These are phyloP conservation scores for Zaprionus obscuricornis DNA, from an alignment of 2,888 invertebrate genomes.

Conservation along the genomic window DNA sequence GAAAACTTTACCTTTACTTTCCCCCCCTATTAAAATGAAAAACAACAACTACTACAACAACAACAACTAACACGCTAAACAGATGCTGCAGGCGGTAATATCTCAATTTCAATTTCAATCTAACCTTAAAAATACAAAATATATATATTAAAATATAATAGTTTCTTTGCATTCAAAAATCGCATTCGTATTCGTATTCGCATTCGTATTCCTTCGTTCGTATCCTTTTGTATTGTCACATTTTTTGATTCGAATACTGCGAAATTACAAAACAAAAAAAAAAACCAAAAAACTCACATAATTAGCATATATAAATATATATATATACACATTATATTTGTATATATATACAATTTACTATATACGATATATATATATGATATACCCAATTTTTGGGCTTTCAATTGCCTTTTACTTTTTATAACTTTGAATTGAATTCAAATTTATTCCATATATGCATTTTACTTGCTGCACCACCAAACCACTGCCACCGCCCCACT, in stretches of 20 bases:
- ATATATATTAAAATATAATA: slow-evolving; percentile 25
- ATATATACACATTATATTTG: slow-evolving; percentile 17
- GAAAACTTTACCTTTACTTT: slow-evolving; percentile 64
- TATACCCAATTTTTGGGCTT: slow-evolving; percentile 36
- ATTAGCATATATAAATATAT: slow-evolving; percentile 37
- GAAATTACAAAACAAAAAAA: slow-evolving; percentile 56
- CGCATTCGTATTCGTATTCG: slow-evolving; percentile 20
- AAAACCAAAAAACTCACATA: slow-evolving; percentile 23
- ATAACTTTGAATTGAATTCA: slow-evolving; percentile 28
- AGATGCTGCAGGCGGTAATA: slow-evolving; percentile 82
- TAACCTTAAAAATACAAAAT: slow-evolving; percentile 9
- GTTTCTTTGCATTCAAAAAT: slow-evolving; percentile 41
- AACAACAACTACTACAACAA: neutral
- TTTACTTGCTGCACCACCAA: slow-evolving; percentile 32
- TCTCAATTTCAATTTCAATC: slow-evolving; percentile 39
- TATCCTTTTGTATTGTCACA: slow-evolving; percentile 45
- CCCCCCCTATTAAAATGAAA: too few species aligned
- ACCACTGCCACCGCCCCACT: too few species aligned
- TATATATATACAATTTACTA: slow-evolving; percentile 24
- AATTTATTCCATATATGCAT: slow-evolving; percentile 25
- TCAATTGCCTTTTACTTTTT: slow-evolving; percentile 39
- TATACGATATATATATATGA: slow-evolving; percentile 9
- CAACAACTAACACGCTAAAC: slow-evolving; percentile 70
- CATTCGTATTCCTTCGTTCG: slow-evolving; percentile 23
- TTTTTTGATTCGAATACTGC: slow-evolving; percentile 38